These are phyloP conservation scores for Chiroxiphia lanceolata DNA, from an alignment of 2,797 vertebrate species.

Conservation along the genomic window DNA sequence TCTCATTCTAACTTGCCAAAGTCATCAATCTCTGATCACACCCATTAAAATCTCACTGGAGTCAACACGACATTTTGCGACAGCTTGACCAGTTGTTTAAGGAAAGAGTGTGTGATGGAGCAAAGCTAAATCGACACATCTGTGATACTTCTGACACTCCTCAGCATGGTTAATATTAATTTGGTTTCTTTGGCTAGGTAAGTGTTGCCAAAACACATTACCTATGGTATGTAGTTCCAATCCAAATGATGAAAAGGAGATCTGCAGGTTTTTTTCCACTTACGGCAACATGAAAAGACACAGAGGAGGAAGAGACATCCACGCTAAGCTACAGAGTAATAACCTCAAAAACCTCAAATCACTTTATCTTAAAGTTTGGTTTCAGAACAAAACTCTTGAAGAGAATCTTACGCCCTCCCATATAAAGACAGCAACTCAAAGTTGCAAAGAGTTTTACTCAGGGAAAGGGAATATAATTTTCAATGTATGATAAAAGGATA, in stretches of 20 bases:
- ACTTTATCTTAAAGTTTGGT: background rate
- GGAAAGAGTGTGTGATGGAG: slow-evolving; percentile 68
- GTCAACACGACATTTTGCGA: slow-evolving; percentile 54
- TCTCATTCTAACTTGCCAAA: slow-evolving; percentile 49
- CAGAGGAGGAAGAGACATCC: background rate
- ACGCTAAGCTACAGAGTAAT: background rate
- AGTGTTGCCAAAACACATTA: slow-evolving; percentile 75
- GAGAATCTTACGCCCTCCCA: background rate
- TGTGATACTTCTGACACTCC: slow-evolving; percentile 77
- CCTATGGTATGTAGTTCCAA: slow-evolving; percentile 70
- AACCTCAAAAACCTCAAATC: background rate
- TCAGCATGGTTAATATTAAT: slow-evolving; percentile 77
- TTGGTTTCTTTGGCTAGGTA: slow-evolving; percentile 80
- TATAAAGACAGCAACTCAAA: background rate
- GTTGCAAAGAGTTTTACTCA: background rate
- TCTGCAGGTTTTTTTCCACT: slow-evolving; percentile 34
- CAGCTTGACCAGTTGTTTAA: slow-evolving; percentile 74
- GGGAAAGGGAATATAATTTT: background rate
- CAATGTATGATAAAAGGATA: background rate
- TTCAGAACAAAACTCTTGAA: background rate
- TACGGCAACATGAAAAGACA: slow-evolving; percentile 27
- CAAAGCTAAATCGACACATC: slow-evolving; percentile 75
- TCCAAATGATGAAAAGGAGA: slow-evolving; percentile 71
- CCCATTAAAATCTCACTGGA: slow-evolving; percentile 61
- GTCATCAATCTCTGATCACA: slow-evolving; percentile 66